These are phyloP conservation scores for Muschampia plurimacula DNA, from an alignment of 2,888 invertebrate genomes.

Conservation along the genomic window DNA sequence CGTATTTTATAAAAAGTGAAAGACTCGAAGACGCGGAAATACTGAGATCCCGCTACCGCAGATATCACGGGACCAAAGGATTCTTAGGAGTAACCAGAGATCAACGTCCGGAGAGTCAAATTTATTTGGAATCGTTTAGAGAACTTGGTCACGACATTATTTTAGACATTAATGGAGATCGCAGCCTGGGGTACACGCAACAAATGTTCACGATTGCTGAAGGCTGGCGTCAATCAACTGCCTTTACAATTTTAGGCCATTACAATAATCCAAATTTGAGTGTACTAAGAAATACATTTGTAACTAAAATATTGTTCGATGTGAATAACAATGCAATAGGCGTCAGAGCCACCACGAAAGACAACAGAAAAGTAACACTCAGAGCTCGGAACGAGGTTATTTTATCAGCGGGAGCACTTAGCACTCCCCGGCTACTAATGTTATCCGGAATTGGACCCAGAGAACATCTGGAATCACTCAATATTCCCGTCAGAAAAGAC, in stretches of 20 bases:
- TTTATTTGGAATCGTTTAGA: conserved; percentile 54
- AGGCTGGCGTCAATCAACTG: conserved; percentile 55
- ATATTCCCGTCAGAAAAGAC: conserved; percentile 53
- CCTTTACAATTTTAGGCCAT: conserved; percentile 52
- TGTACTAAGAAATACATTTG: conserved; percentile 54
- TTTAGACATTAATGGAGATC: conserved; percentile 55
- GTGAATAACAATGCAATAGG: conserved; percentile 55
- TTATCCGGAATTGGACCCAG: conserved; percentile 61
- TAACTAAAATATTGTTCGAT: conserved; percentile 55
- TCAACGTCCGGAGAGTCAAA: not conserved
- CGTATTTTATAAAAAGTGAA: conserved; percentile 11
- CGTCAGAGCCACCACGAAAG: conserved; percentile 47
- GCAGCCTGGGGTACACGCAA: conserved; percentile 55
- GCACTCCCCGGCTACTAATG: conserved; percentile 59
- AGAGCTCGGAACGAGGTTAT: conserved; percentile 57
- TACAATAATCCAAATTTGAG: conserved; percentile 52
- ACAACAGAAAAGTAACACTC: conserved; percentile 45
- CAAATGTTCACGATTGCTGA: conserved; percentile 53
- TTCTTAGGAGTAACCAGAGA: conserved; percentile 8
- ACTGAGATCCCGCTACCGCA: conserved; percentile 41
- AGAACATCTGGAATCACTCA: conserved; percentile 51
- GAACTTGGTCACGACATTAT: conserved; percentile 56
- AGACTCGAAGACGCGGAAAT: conserved; percentile 29
- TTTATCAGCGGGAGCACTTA: conserved; percentile 57
- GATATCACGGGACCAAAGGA: conserved; percentile 3